Conservation (phyloP, 1,140 invertebrate species). For the Papilio polytes region DNA sequence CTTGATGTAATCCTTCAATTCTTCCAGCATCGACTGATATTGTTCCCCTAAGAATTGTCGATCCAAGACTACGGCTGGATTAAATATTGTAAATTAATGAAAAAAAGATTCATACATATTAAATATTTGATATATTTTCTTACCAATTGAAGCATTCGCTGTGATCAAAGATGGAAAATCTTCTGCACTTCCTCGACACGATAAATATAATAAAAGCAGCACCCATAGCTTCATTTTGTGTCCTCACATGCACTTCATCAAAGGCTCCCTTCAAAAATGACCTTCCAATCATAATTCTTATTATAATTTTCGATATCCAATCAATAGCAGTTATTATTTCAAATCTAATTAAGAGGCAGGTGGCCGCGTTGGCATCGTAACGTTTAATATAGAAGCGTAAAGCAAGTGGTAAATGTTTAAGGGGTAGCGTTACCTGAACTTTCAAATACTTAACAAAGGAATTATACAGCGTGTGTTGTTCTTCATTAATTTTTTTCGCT, state of each 20-base stretch:
- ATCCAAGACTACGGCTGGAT: conserved; percentile 86
- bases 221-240: conserved; percentile 63
- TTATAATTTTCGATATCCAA: conserved; percentile 51
- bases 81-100: neutral
- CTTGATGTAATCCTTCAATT: conserved; percentile 85
- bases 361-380: conserved; percentile 53
- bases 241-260: conserved; percentile 41
- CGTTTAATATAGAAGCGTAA: conserved; percentile 47
- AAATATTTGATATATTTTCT: conserved; percentile 41
- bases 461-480: conserved; percentile 45
- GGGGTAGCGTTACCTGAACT: conserved; percentile 42
- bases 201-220: conserved; percentile 49
- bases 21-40: conserved; percentile 83
- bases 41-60: conserved; percentile 85
- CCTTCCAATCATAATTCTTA: conserved; percentile 66
- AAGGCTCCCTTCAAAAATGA: conserved; percentile 45
- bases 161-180: conserved; percentile 88
- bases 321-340: conserved; percentile 63
- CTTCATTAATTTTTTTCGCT: neutral
- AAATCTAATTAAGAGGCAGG: conserved; percentile 48
- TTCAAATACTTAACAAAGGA: conserved; percentile 31
- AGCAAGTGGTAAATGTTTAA: conserved; percentile 37
- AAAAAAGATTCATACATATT: neutral
- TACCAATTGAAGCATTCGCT: conserved; percentile 89
- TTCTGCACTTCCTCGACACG: conserved; percentile 65